Evolutionary conservation across 2,113 vertebrate genomes (phyloP).

Genomic region (Cisticola juncidis): DNA sequence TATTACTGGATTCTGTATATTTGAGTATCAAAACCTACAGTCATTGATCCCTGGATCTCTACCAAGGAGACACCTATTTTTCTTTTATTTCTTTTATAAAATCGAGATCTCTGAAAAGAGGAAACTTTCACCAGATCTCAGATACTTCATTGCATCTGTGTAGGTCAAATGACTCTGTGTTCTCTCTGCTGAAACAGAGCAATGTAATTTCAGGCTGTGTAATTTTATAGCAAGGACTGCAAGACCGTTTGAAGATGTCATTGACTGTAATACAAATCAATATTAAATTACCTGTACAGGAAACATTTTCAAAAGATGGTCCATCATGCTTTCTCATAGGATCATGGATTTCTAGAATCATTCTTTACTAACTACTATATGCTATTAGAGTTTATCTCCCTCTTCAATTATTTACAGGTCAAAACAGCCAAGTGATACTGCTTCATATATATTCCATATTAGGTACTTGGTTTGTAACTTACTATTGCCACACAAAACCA

Average conservation of each 20-base stretch:
- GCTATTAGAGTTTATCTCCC: conserved; percentile 70
- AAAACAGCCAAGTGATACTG: conserved; percentile 64
- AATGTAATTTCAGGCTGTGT: conserved; percentile 69
- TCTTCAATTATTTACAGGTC: conserved; percentile 79
- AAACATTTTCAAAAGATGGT: conserved; percentile 77
- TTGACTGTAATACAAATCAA: conserved; percentile 78
- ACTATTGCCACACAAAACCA: conserved; percentile 58
- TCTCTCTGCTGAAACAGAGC: conserved; percentile 63
- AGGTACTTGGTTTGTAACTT: conserved; percentile 61
- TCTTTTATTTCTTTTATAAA: neutral
- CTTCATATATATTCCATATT: conserved; percentile 66
- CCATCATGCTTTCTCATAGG: conserved; percentile 72
- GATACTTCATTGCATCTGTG: conserved; percentile 49
- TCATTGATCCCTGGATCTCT: neutral
- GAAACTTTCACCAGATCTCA: conserved; percentile 62
- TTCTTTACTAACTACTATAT: conserved; percentile 72
- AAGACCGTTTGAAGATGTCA: conserved; percentile 74
- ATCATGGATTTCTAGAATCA: conserved; percentile 55
- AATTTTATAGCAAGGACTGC: conserved; percentile 72
- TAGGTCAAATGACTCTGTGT: conserved; percentile 60
- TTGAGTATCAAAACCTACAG: neutral
- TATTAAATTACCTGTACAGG: conserved; percentile 81
- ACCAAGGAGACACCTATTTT: conserved; percentile 4
- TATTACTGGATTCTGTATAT: neutral
- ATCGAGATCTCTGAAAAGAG: neutral